Evolutionary conservation across 2,113 vertebrate genomes (phyloP).

Genomic region (Tetrao urogallus): DNA sequence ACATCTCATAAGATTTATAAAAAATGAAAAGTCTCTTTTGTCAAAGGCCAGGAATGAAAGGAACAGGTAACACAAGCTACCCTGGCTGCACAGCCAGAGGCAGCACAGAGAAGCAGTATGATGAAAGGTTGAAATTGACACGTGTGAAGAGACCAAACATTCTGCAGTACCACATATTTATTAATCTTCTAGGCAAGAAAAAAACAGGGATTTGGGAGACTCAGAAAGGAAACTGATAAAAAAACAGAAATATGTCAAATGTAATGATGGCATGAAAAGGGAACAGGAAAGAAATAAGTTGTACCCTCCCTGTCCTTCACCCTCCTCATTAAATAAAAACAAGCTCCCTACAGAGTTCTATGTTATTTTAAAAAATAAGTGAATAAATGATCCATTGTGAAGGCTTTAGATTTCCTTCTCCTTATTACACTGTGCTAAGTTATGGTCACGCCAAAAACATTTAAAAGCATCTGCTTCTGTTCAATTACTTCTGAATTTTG

Average conservation of each 20-base stretch:
- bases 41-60: background rate
- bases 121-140: conserved; percentile 1
- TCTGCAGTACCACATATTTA: background rate
- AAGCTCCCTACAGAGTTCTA: background rate
- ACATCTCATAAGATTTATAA: background rate
- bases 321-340: background rate
- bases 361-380: background rate
- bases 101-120: background rate
- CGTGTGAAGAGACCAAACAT: background rate
- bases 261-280: background rate
- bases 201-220: background rate
- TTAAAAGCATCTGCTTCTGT: background rate
- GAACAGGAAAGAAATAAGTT: background rate
- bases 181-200: background rate
- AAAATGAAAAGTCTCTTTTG: background rate
- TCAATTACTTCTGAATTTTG: background rate
- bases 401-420: background rate
- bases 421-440: background rate
- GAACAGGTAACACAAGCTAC: background rate
- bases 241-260: background rate
- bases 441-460: background rate
- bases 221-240: background rate
- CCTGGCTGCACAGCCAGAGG: background rate
- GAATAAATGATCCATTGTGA: background rate
- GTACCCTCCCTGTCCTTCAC: background rate